A percentile compares a stretch with the other conserved stretches of the same genome.
Conservation (phyloP, 2,888 invertebrate genomes). For the Xylota segnis region DNA sequence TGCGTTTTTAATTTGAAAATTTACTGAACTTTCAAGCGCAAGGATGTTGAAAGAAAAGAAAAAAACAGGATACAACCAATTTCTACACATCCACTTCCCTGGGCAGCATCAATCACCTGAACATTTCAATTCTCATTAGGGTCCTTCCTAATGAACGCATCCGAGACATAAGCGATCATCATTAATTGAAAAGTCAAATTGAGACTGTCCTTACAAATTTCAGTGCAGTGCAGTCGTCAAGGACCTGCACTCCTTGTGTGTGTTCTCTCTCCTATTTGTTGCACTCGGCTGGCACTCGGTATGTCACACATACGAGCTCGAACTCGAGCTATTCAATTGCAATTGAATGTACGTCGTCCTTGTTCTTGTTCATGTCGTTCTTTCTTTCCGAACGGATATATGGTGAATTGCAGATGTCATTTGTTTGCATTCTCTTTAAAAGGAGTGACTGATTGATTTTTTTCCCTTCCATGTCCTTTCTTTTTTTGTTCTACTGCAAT, state of each 20-base stretch:
- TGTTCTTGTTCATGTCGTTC: constrained; percentile 51
- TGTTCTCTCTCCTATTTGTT: constrained; percentile 4
- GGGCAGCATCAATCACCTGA: constrained; percentile 52
- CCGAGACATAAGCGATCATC: constrained; percentile 58
- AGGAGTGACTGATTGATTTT: constrained; percentile 76
- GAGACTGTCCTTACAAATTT: constrained; percentile 55
- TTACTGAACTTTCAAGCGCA: too few relatives aligned
- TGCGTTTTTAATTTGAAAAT: constrained; percentile 49
- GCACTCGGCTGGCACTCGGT: constrained; percentile 2
- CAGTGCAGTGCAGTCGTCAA: constrained; percentile 20
- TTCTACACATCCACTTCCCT: too few relatives aligned
- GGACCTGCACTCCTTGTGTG: not conserved
- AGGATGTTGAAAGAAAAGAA: not conserved
- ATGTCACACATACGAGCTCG: constrained; percentile 38
- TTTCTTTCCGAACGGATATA: constrained; percentile 68
- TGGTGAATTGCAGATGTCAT: constrained; percentile 77
- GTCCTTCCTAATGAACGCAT: constrained; percentile 56
- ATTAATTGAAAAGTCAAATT: constrained; percentile 76
- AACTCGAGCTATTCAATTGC: constrained; percentile 53
- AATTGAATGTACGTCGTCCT: constrained; percentile 66
- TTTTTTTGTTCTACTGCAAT: constrained; percentile 56
- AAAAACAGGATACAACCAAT: too few relatives aligned
- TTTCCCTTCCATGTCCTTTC: constrained; percentile 49
- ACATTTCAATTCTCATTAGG: constrained; percentile 69
- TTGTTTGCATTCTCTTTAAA: constrained; percentile 73